These are phyloP conservation scores for Cephalotes varians DNA, from an alignment of 2,888 invertebrate species.

Conservation along the genomic window DNA sequence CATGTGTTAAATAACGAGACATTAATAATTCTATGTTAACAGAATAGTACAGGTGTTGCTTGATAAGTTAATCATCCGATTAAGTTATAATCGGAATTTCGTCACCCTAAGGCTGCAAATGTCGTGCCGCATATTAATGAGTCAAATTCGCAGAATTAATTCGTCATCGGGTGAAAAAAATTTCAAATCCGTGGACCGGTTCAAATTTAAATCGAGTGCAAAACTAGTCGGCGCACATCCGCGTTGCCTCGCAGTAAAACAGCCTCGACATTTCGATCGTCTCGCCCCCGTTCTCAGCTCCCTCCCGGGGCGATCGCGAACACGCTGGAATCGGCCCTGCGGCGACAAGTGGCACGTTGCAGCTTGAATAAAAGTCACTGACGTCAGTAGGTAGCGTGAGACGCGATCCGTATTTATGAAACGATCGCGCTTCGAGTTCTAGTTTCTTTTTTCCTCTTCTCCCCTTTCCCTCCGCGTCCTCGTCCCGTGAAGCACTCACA, in stretches of 20 bases:
- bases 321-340: slow-evolving; percentile 40
- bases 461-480: slow-evolving; percentile 21
- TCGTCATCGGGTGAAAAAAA: background rate
- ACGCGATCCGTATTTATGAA: slow-evolving; percentile 61
- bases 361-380: slow-evolving; percentile 69
- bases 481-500: background rate
- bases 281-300: background rate
- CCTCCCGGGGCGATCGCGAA: background rate
- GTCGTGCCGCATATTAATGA: background rate
- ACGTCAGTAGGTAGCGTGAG: slow-evolving; percentile 68
- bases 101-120: background rate
- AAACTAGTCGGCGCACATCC: background rate
- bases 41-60: background rate
- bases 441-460: background rate
- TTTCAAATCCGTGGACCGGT: background rate
- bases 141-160: background rate
- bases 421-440: slow-evolving; percentile 43
- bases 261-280: slow-evolving; percentile 36
- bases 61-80: background rate
- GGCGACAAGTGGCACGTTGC: slow-evolving; percentile 55
- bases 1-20: background rate
- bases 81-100: background rate
- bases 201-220: background rate
- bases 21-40: background rate
- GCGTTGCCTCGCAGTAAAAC: background rate